Evolutionary conservation across 2,888 invertebrate genomes (phyloP), one percentile per base, ranked within the genome.

Genomic region (Campoletis raptor): DNA sequence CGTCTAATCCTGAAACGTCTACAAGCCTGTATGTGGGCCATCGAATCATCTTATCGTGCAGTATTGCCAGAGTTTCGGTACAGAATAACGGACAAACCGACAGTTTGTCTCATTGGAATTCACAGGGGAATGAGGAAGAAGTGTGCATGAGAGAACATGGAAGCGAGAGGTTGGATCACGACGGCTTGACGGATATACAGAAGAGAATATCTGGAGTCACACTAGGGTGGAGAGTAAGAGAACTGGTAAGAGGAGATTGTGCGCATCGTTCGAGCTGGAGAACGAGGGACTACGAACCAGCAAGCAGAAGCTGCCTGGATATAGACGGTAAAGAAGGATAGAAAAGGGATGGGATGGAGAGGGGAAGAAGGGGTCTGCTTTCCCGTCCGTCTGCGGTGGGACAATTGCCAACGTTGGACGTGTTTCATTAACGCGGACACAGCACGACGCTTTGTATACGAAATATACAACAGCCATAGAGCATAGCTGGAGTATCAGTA

Each of bases 361-460:
- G 54, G 30, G 37, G 48, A 52, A 45, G 61, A 30, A 42, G 64
- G 74, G 52, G 37, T 42, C 45, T 40, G 45, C 72, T 80, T 72
- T 48, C 73, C 69, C 81, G 84, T 86, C 69, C 81, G 83, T 84
- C 89, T 90, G 90, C 88, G 91, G 89, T 87, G 90, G 90, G 90
- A 92, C 92, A 92, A 92, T 92, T 91, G 92, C 92, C 91, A 90
- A 91, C 89, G 86, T 88, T 89, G 90, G 91, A 92, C 90, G 90
- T 92, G 90, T 91, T 92, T 93, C 91, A 91, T 93, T 92, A 92
- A 89, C 91, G 91, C 87, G 90, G 90, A 91, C 91, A 91, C 88
- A 90, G 89, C 90, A 81, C 73, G 86, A 81, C 77, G 81, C 80
- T 81, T 83, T 89, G 85, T 80, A 74, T 76, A 67, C 85, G 85